Evolutionary conservation across 92 coral and sea anemone species (phyloP).

Genomic region (Epizoanthus stellaris): DNA sequence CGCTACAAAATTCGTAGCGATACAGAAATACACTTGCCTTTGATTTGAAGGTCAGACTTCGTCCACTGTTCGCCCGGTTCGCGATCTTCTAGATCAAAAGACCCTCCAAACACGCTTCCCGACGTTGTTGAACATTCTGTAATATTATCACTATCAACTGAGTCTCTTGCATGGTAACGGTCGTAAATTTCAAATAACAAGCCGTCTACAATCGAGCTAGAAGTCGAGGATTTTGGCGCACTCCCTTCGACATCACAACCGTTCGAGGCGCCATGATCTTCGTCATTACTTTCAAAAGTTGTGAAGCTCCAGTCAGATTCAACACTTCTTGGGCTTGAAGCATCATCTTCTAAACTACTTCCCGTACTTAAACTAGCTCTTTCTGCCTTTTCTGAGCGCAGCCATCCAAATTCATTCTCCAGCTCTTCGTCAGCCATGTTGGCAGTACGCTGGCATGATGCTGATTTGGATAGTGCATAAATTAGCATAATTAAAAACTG

Average conservation of each 20-base stretch:
- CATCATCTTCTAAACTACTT: slow-evolving; percentile 81
- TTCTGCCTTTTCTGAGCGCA: slow-evolving; percentile 66
- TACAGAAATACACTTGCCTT: slow-evolving; percentile 63
- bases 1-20: too few relatives aligned
- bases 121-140: slow-evolving; percentile 99
- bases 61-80: slow-evolving; percentile 90
- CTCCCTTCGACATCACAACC: slow-evolving; percentile 60
- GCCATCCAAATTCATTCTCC: slow-evolving; percentile 38
- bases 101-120: slow-evolving; percentile 92
- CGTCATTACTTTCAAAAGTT: slow-evolving; percentile 74
- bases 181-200: slow-evolving; percentile 94
- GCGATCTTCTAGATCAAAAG: slow-evolving; percentile 98
- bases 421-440: slow-evolving; percentile 85
- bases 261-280: slow-evolving; percentile 57
- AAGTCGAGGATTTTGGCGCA: slow-evolving; percentile 65
- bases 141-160: slow-evolving; percentile 97
- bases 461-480: slow-evolving; percentile 64
- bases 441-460: slow-evolving; percentile 68
- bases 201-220: slow-evolving; percentile 93
- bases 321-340: slow-evolving; percentile 91
- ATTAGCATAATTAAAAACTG: slow-evolving; percentile 58
- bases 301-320: slow-evolving; percentile 97
- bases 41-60: slow-evolving; percentile 75
- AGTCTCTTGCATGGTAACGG: slow-evolving; percentile 93
- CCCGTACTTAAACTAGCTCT: slow-evolving; percentile 76